Evolutionary conservation across 2,113 vertebrate genomes (phyloP).

Genomic region (Patagioenas fasciata): DNA sequence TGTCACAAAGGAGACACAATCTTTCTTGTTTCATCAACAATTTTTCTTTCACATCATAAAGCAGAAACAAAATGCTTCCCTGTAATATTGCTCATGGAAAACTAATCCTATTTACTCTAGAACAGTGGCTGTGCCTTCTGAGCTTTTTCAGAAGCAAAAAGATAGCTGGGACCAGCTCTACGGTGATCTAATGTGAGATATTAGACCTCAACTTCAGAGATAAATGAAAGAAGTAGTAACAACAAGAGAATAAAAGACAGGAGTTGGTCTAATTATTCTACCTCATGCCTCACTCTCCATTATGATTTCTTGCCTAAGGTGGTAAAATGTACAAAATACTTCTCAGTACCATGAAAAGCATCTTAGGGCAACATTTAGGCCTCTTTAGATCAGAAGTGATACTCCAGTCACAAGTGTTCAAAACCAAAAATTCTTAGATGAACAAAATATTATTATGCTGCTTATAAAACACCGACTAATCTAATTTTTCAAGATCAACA

Average conservation of each 20-base stretch:
- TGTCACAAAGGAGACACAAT: background rate
- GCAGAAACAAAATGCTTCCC: background rate
- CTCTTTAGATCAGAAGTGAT: background rate
- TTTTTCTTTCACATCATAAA: background rate
- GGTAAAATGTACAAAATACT: background rate
- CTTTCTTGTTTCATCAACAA: background rate
- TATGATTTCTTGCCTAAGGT: background rate
- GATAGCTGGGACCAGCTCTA: background rate
- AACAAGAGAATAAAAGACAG: background rate
- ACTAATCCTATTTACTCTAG: background rate
- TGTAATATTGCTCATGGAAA: background rate
- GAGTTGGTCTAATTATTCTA: background rate
- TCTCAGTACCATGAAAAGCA: background rate
- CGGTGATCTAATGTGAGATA: background rate
- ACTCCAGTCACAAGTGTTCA: background rate
- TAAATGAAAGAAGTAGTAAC: background rate
- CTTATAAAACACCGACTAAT: background rate
- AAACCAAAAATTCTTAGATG: background rate
- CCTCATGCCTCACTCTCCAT: background rate
- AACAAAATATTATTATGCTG: background rate
- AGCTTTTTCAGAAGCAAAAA: background rate
- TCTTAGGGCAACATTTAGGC: background rate
- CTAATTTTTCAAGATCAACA: background rate
- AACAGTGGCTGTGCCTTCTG: background rate
- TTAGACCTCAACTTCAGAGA: background rate